Evolutionary conservation across 2,113 vertebrate species (phyloP), one percentile per base, ranked within the genome.

Genomic region (Riparia riparia): DNA sequence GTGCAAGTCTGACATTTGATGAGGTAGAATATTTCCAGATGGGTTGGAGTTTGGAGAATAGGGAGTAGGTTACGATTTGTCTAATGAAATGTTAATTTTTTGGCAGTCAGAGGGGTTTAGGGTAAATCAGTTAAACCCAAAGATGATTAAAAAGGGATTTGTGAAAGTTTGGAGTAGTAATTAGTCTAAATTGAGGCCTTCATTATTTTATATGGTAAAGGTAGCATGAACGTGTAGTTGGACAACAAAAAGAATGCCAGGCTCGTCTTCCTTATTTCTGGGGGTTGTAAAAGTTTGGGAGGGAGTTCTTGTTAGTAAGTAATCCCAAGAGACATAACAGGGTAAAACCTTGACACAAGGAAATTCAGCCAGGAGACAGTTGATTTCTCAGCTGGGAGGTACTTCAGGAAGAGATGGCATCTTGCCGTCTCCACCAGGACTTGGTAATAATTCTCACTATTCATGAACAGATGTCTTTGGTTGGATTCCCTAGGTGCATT

Each of bases 391-490:
- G 87, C 91, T 98, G 98, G 97, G 98, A 98, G 97, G 94, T 98
- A 97, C 98, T 98, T 98, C 69, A 91, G 97, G 94, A 97, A 97
- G 97, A 98, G 94, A 98, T 98, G 98, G 98, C 98, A 98, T 95
- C 37, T 93, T 98, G 98, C 98, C 94, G 97, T 97, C 92, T 92
- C 98, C 97, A 97, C 96, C 96, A 97, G 98, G 98, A 97, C 92
- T 96, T 97, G 95, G 97, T 98, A 98, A 98, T 98, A 98, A 98
- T 98, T 98, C 98, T 97, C 90, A 97, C 98, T 98, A 98, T 98
- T 98, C 98, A 98, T 98, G 98, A 98, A 98, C 98, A 98, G 98
- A 98, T 98, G 98, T 97, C 97, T 98, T 97, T 98, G 98, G 97
- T 98, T 97, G 97, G 97, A 98, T 97, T 97, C 98, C 97, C 98